phyloP scores from a whole-genome alignment of 1,140 invertebrate genomes.

The Amphibalanus amphitrite region DNA sequence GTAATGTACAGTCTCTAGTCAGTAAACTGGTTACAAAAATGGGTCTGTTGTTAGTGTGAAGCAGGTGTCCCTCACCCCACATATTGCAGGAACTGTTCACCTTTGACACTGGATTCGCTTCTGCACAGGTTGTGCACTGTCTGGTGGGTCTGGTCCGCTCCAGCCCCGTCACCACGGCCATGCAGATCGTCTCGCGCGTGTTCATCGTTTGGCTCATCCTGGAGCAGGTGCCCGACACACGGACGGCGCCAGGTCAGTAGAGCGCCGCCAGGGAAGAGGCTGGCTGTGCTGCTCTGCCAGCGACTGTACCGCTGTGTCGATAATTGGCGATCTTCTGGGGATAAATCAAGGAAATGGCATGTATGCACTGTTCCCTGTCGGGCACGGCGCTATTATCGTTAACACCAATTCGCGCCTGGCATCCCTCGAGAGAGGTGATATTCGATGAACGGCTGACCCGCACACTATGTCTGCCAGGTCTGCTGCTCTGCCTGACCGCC shows the following conservation, averaged over 20 bases:
- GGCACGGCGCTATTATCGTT: neutral
- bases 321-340: too few relatives aligned
- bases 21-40: too few relatives aligned
- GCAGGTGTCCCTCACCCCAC: too few relatives aligned
- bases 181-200: constrained; percentile 80
- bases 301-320: too few relatives aligned
- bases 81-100: too few relatives aligned
- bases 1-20: too few relatives aligned
- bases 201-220: constrained; percentile 69
- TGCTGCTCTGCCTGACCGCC: constrained; percentile 60
- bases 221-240: constrained; percentile 43
- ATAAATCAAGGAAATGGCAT: too few relatives aligned
- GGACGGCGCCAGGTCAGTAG: constrained; percentile 34
- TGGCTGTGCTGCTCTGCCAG: too few relatives aligned
- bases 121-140: constrained; percentile 59
- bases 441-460: too few relatives aligned
- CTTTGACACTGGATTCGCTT: constrained; percentile 25
- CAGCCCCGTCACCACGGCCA: constrained; percentile 54
- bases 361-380: neutral
- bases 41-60: too few relatives aligned
- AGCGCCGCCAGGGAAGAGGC: neutral
- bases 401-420: neutral
- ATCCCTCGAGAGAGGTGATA: neutral
- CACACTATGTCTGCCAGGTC: constrained; percentile 23
- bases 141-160: constrained; percentile 61